Conservation (phyloP, 2,113 vertebrate genomes). For the Dicerorhinus sumatrensis region DNA sequence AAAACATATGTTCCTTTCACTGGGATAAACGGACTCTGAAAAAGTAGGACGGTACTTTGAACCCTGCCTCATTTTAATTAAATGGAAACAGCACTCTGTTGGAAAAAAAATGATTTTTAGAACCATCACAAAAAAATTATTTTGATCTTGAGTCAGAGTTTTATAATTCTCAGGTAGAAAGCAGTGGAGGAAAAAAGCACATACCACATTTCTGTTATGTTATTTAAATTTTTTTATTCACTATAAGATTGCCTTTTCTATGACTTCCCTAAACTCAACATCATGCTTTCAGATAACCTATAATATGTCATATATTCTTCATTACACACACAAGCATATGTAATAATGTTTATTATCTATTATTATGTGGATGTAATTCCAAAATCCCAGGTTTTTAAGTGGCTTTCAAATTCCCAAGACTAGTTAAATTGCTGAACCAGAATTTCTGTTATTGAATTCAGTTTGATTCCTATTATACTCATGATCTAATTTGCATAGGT, state of each 20-base stretch:
- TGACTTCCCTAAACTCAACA: neutral
- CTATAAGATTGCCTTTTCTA: neutral
- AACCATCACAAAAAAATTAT: slow-evolving; percentile 1
- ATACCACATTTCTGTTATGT: neutral
- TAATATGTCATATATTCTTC: neutral
- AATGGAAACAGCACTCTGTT: neutral
- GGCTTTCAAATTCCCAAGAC: neutral
- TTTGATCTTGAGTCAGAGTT: neutral
- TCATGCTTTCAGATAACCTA: neutral
- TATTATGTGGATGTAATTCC: neutral
- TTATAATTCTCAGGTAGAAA: neutral
- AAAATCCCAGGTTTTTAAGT: neutral
- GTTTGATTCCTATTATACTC: neutral
- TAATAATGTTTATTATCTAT: neutral
- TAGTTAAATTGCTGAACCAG: neutral
- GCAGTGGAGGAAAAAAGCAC: neutral
- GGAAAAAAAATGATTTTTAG: neutral
- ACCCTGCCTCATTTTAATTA: neutral
- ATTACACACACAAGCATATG: neutral
- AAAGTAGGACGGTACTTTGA: neutral
- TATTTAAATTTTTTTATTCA: neutral
- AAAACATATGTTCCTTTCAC: neutral
- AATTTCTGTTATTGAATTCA: neutral
- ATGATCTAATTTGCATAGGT: neutral
- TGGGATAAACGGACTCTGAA: neutral